These are phyloP conservation scores for Lissonota sp. DNA, from an alignment of 2,888 invertebrate species.

Conservation along the genomic window DNA sequence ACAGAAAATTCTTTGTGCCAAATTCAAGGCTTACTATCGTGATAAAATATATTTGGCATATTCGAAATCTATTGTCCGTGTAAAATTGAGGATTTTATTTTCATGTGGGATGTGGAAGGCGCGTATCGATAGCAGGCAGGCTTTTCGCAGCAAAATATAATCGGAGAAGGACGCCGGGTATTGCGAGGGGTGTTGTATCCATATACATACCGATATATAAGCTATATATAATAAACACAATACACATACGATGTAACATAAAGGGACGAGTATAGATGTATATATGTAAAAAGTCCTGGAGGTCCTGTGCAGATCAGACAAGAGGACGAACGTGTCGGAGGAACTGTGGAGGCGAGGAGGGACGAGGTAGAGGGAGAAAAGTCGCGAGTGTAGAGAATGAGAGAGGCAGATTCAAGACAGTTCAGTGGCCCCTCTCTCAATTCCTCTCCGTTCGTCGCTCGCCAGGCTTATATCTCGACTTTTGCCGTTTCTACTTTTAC, in stretches of 20 bases:
- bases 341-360: constrained; percentile 18
- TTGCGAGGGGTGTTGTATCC: constrained; percentile 13
- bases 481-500: constrained; percentile 49
- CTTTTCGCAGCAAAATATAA: background rate
- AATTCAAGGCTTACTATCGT: too few species aligned
- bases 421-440: constrained; percentile 77
- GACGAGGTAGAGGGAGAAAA: constrained; percentile 15
- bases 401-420: constrained; percentile 69
- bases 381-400: constrained; percentile 49
- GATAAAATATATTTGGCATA: too few species aligned
- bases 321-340: constrained; percentile 50
- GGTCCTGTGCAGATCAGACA: constrained; percentile 63
- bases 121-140: constrained; percentile 13
- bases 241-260: constrained; percentile 19
- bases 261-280: background rate
- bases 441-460: constrained; percentile 47
- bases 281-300: constrained; percentile 38
- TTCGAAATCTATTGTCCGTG: too few species aligned
- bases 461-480: constrained; percentile 36
- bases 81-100: too few species aligned
- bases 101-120: background rate
- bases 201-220: constrained; percentile 16
- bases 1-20: too few species aligned
- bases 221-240: constrained; percentile 34
- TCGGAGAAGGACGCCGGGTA: constrained; percentile 26